Conservation (phyloP, 2,113 vertebrate genomes). For the Falco punctatus region DNA sequence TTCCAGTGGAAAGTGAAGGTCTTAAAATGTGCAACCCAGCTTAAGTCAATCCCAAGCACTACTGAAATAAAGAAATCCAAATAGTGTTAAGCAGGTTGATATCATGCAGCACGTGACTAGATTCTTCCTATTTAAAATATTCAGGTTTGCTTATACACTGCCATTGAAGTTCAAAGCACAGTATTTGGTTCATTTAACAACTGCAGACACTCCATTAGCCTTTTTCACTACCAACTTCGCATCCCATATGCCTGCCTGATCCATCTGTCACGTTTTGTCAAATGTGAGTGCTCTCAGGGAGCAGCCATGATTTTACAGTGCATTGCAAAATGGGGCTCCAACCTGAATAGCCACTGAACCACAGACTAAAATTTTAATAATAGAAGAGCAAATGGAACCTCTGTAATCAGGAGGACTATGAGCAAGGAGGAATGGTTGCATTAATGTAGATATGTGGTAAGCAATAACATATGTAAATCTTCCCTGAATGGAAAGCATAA, state of each 20-base stretch:
- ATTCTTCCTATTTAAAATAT: constrained; percentile 2
- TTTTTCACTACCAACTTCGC: constrained; percentile 4
- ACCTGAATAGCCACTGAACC: constrained; percentile 42
- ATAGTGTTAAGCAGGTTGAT: background rate
- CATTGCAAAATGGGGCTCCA: background rate
- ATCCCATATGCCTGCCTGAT: constrained; percentile 54
- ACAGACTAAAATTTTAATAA: constrained; percentile 11
- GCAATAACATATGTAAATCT: background rate
- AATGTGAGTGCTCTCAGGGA: background rate
- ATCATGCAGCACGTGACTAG: background rate
- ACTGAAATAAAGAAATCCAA: background rate
- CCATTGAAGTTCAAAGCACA: constrained; percentile 12
- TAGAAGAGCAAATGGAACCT: background rate
- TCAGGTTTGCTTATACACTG: constrained; percentile 22
- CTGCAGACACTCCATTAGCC: constrained; percentile 60
- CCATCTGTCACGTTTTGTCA: constrained; percentile 49
- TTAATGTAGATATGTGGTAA: background rate
- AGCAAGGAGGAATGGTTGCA: background rate
- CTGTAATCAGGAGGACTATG: background rate
- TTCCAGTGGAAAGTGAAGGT: background rate
- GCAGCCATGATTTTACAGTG: constrained; percentile 21
- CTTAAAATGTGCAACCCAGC: background rate
- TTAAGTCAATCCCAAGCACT: background rate
- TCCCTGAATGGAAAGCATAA: background rate
- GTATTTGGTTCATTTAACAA: constrained; percentile 64